Evolutionary conservation across 2,113 vertebrate species (phyloP), one percentile per base, ranked within the genome.

Genomic region (Pseudorasbora parva): DNA sequence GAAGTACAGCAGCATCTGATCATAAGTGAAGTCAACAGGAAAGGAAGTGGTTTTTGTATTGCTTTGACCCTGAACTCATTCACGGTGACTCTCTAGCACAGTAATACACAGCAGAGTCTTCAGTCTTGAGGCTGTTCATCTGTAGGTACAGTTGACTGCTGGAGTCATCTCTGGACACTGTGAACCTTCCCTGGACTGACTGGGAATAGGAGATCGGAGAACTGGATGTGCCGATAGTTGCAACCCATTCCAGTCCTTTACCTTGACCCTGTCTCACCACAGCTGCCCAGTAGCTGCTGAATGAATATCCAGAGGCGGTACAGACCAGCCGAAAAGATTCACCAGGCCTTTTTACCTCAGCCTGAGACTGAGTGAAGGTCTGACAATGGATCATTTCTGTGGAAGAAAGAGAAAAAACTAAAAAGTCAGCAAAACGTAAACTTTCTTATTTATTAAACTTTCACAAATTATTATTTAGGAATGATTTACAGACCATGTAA

Each of bases 111-210:
- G 84, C 84, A 14, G 80, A 85, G 68, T 89, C 86, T 84, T 84
- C 88, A 56, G 82, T 71, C 51, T 81, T 85, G 64, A 89, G 74
- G 12, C 82, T 87, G 78, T 47, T 86, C 82, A 88, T 87, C 71
- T 86, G 84, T 47, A 88, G 87, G 68, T 88, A 86, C 74, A 89
- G 77, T 56, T 89, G 84, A 59, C 41, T 85, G 37, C 41, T 87
- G 78, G 49, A 78, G 45, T 89, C 83, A 71, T 80, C 78, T 89
- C 83, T 88, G 79, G 87, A 85, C 82, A 85, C 47, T 56, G 85
- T 88, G 54, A 91, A 89, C 47, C 85, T 84, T 64, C 88, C 86
- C 51, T 83, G 45, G 2, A 90, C 56, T n/a, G 78, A 77, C 33
- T 82, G 78, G 30, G 82, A 81, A n/a, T 87, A 85, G 1, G 1